phyloP scores from a whole-genome alignment of 2,888 invertebrate species.

The Aphodius sticticus region DNA sequence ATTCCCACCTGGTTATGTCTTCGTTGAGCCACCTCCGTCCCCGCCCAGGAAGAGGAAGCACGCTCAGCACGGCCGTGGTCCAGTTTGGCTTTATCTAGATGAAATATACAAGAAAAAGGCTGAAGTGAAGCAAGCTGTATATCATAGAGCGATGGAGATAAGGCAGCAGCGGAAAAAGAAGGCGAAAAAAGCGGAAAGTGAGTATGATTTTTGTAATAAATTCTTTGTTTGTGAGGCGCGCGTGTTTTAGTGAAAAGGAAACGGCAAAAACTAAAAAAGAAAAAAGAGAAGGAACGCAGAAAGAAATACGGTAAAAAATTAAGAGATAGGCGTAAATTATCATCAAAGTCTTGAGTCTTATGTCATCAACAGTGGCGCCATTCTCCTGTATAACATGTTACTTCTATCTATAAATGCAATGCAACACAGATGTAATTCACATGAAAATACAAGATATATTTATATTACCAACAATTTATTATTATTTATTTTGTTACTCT shows the following conservation, averaged over 20 bases:
- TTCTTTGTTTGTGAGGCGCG: not conserved
- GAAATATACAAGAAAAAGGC: slow-evolving; percentile 46
- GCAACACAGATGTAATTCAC: not conserved
- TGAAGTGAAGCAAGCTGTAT: slow-evolving; percentile 35
- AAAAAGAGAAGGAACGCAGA: not conserved
- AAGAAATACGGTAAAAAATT: not conserved
- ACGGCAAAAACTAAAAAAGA: slow-evolving; percentile 29
- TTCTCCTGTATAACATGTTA: not conserved
- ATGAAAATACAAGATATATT: not conserved
- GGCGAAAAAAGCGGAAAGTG: slow-evolving; percentile 19
- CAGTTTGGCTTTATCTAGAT: slow-evolving; percentile 50
- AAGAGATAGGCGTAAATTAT: not conserved
- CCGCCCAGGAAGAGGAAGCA: slow-evolving; percentile 27
- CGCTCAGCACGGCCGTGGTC: slow-evolving; percentile 46
- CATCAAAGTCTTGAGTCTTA: not conserved
- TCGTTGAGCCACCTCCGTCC: slow-evolving; percentile 9
- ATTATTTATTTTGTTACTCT: too few species aligned
- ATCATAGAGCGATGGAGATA: slow-evolving; percentile 38
- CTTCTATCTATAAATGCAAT: not conserved
- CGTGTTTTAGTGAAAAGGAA: slow-evolving; percentile 30
- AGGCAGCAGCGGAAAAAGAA: slow-evolving; percentile 34
- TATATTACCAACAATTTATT: too few species aligned
- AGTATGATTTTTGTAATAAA: slow-evolving; percentile 15
- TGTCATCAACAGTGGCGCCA: not conserved
- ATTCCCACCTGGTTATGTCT: slow-evolving; percentile 41